These are phyloP conservation scores for zebrafish (Danio rerio) DNA, from an alignment of 2,113 vertebrate species.

Conservation along the genomic window DNA sequence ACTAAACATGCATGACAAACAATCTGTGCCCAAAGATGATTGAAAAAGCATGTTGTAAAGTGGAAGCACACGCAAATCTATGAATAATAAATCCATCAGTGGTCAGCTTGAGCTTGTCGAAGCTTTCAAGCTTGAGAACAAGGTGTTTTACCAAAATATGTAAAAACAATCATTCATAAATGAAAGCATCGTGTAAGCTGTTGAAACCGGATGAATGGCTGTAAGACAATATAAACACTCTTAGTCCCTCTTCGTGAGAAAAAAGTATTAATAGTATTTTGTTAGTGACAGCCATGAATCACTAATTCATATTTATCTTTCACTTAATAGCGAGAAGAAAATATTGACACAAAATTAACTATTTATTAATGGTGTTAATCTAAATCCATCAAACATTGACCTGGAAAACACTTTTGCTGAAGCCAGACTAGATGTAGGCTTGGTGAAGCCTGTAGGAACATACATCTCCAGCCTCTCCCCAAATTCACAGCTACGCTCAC, in stretches of 20 bases:
- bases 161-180: slow-evolving; percentile 9
- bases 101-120: not conserved
- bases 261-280: slow-evolving; percentile 14
- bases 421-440: not conserved
- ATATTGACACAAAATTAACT: slow-evolving; percentile 5
- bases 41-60: slow-evolving; percentile 29
- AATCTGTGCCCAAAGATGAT: slow-evolving; percentile 10
- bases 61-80: not conserved
- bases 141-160: not conserved
- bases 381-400: slow-evolving; percentile 4
- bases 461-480: slow-evolving; percentile 26
- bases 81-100: slow-evolving; percentile 25
- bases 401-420: not conserved
- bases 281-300: not conserved
- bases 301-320: not conserved
- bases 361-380: slow-evolving; percentile 28
- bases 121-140: slow-evolving; percentile 3
- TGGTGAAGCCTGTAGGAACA: slow-evolving; percentile 22
- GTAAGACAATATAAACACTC: not conserved
- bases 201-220: slow-evolving; percentile 1
- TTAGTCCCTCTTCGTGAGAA: slow-evolving; percentile 22
- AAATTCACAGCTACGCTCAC: slow-evolving; percentile 33
- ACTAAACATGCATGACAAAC: slow-evolving; percentile 31
- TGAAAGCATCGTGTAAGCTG: not conserved
- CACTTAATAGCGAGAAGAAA: not conserved